Evolutionary conservation across 2,113 vertebrate genomes (phyloP), one percentile per base, ranked within the genome.

Genomic region (Lonchura striata): DNA sequence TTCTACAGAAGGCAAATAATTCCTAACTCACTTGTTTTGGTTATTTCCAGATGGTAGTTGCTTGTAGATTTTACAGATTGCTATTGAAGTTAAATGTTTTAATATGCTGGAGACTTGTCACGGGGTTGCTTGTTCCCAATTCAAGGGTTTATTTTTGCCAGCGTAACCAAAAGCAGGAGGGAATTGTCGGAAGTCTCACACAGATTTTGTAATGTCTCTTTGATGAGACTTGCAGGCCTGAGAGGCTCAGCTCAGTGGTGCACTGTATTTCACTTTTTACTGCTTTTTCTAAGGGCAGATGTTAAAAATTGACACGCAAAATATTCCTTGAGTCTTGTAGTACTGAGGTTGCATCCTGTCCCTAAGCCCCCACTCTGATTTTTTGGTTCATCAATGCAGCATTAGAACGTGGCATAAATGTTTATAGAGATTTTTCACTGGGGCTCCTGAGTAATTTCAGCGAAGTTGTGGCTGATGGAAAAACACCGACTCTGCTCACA

Each of bases 391-490:
- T 61, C 22, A 13, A 33, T 28, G 5, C 31, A 52, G 63, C 7
- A 0, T 63, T 59, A 57, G 59, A 64, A 12, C 64, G 70, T 83
- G 79, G 71, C 82, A 44, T 35, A 7, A 31, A 11, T 42, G 86
- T 82, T 90, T 66, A 10, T 3, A 74, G 41, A 37, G 75, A 4
- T 59, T 95, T 92, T 77, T 87, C 47, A 23, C 75, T 86, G 3
- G 2, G 42, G n/a, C 61, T 80, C 64, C 63, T 90, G 90, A 94
- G 82, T 92, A 66, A 88, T 77, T 74, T 80, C 28, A 25, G 82
- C 59, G 74, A 78, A 89, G 41, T 74, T 41, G 7, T 8, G n/a
- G 83, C 59, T 86, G 79, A 28, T 92, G 92, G 93, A 97, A 94
- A 95, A 95, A 93, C 71, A 80, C 93, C 1, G 22, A 3, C 61